Conservation (phyloP, 2,797 vertebrate species). For the Coregonus ussuriensis region DNA sequence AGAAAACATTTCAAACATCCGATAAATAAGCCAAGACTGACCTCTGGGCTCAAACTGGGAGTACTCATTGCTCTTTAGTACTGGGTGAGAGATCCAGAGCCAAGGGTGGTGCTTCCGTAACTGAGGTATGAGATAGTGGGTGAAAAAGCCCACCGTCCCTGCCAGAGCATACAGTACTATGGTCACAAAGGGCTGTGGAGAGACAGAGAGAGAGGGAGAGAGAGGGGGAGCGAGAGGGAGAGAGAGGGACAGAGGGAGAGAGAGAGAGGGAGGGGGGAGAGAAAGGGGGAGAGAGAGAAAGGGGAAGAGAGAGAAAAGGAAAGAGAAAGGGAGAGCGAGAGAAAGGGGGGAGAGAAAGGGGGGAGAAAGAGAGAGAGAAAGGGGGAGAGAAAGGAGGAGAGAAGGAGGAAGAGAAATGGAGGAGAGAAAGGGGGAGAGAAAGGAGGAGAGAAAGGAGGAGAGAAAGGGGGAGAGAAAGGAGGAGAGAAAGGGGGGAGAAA, state of each 20-base stretch:
- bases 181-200: constrained; percentile 88
- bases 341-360: neutral
- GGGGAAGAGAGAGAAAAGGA: too few relatives aligned
- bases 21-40: constrained; percentile 61
- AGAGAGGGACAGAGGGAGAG: too few relatives aligned
- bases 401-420: neutral
- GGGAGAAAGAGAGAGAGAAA: too few relatives aligned
- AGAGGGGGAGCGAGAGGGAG: too few relatives aligned
- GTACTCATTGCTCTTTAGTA: constrained; percentile 92
- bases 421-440: too few relatives aligned
- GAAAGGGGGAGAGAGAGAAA: too few relatives aligned
- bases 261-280: too few relatives aligned
- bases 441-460: too few relatives aligned
- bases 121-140: constrained; percentile 95
- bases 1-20: neutral
- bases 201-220: constrained; percentile 67
- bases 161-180: constrained; percentile 90
- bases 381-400: rapidly evolving
- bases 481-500: too few relatives aligned
- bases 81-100: constrained; percentile 94
- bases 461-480: rapidly evolving
- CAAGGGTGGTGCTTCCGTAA: constrained; percentile 97
- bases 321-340: too few relatives aligned
- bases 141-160: constrained; percentile 88
- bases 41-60: constrained; percentile 90